These are phyloP conservation scores for Odocoileus hemionus DNA, from an alignment of 2,113 vertebrate species.

Conservation along the genomic window DNA sequence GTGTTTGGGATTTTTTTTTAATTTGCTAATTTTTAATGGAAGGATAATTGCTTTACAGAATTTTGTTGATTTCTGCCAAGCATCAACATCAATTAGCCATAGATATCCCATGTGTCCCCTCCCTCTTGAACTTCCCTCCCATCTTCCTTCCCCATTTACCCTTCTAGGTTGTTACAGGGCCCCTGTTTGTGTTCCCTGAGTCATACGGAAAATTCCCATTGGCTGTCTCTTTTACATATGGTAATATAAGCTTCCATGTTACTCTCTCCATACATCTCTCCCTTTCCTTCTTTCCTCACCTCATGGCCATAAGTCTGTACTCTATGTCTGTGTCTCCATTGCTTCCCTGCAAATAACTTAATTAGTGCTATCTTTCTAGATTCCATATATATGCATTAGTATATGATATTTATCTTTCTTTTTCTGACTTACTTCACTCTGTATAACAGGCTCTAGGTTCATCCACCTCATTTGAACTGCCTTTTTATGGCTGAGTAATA, in stretches of 20 bases:
- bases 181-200: not conserved
- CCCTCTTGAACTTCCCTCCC: not conserved
- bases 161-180: not conserved
- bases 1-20: not conserved
- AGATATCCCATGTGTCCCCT: not conserved
- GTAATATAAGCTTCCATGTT: not conserved
- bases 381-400: not conserved
- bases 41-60: not conserved
- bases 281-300: not conserved
- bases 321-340: not conserved
- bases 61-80: not conserved
- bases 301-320: rapidly evolving
- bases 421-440: not conserved
- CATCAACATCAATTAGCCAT: not conserved
- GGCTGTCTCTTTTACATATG: not conserved
- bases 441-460: not conserved
- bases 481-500: not conserved
- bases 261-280: not conserved
- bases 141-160: not conserved
- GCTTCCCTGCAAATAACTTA: not conserved
- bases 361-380: not conserved
- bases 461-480: not conserved
- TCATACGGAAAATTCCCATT: not conserved
- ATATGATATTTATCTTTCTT: not conserved
- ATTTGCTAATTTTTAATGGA: not conserved